Percentiles rank a stretch among this genome's conserved stretches.
Evolutionary conservation across 2,113 vertebrate genomes (phyloP).

Genomic region (Myotis lucifugus): DNA sequence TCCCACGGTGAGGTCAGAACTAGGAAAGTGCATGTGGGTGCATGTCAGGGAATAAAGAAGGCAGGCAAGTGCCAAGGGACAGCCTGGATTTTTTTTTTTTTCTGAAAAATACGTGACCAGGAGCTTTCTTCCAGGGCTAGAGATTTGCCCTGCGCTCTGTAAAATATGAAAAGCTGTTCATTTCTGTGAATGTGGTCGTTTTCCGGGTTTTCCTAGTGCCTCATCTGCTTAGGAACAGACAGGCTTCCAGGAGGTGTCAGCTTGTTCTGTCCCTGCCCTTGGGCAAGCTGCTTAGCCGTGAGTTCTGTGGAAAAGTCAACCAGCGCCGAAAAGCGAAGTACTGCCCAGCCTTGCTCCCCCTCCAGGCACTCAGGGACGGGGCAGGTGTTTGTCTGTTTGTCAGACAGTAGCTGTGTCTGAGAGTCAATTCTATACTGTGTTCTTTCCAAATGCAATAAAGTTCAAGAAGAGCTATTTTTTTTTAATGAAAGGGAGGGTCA

Average conservation of each 20-base stretch:
- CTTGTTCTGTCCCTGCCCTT: background rate
- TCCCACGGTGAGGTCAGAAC: conserved; percentile 26
- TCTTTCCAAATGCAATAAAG: background rate
- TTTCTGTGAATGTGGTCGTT: background rate
- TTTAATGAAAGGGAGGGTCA: background rate
- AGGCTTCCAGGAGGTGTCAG: background rate
- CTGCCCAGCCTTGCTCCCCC: background rate
- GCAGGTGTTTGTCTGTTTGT: background rate
- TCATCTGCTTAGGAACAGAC: background rate
- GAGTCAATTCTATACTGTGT: background rate
- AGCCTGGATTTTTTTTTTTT: background rate
- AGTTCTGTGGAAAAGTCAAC: background rate
- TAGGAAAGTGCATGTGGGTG: conserved; percentile 4
- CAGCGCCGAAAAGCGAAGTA: background rate
- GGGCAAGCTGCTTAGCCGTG: background rate
- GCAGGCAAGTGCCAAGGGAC: background rate
- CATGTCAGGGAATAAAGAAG: conserved; percentile 11
- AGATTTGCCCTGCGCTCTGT: background rate
- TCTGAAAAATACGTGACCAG: background rate
- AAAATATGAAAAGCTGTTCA: background rate
- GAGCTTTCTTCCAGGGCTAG: background rate
- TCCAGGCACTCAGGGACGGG: background rate
- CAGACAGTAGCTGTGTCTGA: background rate
- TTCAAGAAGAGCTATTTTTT: background rate
- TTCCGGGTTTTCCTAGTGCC: background rate